Evolutionary conservation across 2,113 vertebrate genomes (phyloP).

Genomic region (Zootoca vivipara): DNA sequence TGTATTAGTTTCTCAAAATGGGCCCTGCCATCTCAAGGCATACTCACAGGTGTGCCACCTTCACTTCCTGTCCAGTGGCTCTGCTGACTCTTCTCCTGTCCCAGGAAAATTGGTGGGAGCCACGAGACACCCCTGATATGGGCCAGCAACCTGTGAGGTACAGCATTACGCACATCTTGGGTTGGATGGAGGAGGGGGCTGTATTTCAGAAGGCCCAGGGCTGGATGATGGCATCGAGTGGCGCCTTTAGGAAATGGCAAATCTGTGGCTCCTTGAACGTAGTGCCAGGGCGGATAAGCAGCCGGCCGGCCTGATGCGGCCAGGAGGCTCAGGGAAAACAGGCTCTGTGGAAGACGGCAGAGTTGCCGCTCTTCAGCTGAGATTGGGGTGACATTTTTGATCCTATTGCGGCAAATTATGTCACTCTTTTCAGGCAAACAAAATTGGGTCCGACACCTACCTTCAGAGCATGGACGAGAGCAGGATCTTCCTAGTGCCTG

Average conservation of each 20-base stretch:
- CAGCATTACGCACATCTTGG: too few species aligned
- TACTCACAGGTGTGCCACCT: neutral
- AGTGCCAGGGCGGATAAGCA: neutral
- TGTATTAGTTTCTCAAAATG: accelerated
- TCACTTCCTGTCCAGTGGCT: neutral
- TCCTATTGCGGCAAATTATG: slow-evolving; percentile 29
- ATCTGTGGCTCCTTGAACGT: neutral
- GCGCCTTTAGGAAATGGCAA: neutral
- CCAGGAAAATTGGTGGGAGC: too few species aligned
- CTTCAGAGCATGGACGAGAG: slow-evolving; percentile 31
- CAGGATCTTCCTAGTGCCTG: slow-evolving; percentile 19
- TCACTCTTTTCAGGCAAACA: slow-evolving; percentile 31
- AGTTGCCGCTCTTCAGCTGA: neutral
- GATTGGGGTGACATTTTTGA: slow-evolving; percentile 16
- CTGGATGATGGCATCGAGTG: accelerated
- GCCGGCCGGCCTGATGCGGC: neutral
- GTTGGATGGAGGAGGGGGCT: too few species aligned
- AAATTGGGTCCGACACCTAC: slow-evolving; percentile 44
- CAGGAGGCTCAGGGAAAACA: neutral
- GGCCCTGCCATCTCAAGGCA: accelerated
- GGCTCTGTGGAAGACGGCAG: neutral
- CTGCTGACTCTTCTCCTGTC: accelerated
- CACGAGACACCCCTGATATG: accelerated
- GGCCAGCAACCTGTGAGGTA: neutral
- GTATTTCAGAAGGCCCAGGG: neutral